Evolutionary conservation across 2,888 invertebrate genomes (phyloP), one percentile per base, ranked within the genome.

Genomic region (Drosophila eohydei): DNA sequence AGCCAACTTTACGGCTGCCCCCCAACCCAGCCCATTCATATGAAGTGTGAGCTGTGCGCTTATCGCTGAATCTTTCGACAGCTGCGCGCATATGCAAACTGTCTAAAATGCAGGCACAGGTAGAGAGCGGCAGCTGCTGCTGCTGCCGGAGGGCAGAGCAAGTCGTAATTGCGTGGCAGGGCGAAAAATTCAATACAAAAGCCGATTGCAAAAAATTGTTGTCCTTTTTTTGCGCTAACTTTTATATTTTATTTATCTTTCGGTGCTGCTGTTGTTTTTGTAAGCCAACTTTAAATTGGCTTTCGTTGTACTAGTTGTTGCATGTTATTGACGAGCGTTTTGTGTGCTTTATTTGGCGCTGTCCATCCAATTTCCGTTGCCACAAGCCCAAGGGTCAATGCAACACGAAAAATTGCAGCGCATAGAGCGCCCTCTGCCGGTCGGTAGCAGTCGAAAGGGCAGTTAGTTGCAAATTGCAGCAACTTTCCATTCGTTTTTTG

Each of bases 311-410:
- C 48, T 48, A 58, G 67, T 66, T 78, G 74, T 70, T 74, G 63
- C 69, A 71, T 78, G 75, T 75, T 81, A 87, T 84, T 89, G 89
- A 86, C 79, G 87, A 78, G 63, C 76, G 73, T 83, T 79, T 74
- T 76, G 77, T 71, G 67, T 89, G 77, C 77, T 89, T 89, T 89
- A 89, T 89, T 84, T 73, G 54, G 62, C 64, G 65, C 77, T 81
- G 89, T 81, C 81, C 79, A 74, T 79, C 69, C 84, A 89, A 89
- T 84, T 84, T 84, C 88, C 81, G 72, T 55, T 87, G 71, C 87
- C 87, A 81, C 79, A 87, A 65, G 64, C 69, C 16, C 71, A 70
- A 68, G 62, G 80, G 77, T 63, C 82, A 71, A 78, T 79, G 71
- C n/a, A 44, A 54, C 48, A 77, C 26, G 36, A 55, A 32, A 50